phyloP scores from a whole-genome alignment of 2,113 vertebrate genomes.

The Clarias batrachus region DNA sequence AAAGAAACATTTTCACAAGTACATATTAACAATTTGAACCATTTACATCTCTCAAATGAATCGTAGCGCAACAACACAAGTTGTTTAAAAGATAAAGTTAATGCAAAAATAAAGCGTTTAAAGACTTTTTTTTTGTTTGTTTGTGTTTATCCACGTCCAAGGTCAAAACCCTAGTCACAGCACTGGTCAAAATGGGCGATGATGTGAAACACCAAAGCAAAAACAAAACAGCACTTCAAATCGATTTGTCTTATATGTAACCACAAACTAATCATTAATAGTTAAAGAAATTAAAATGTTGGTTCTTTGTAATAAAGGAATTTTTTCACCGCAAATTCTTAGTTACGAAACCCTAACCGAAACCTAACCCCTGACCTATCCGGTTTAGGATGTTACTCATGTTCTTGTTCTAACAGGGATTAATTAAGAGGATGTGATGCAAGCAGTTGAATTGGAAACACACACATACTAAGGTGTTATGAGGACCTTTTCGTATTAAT shows the following conservation, averaged over 20 bases:
- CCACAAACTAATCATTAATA: too few relatives aligned
- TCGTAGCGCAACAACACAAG: not conserved
- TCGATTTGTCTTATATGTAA: not conserved
- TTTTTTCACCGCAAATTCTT: not conserved
- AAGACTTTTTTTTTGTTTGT: not conserved
- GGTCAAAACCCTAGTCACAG: not conserved
- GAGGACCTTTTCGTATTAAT: too few relatives aligned
- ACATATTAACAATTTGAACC: too few relatives aligned
- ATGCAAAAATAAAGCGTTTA: not conserved
- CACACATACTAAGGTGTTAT: not conserved
- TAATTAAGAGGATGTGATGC: slow-evolving; percentile 43
- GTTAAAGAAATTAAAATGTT: not conserved
- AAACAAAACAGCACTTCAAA: not conserved
- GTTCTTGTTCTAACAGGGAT: slow-evolving; percentile 1
- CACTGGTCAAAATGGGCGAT: not conserved
- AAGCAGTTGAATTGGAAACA: not conserved
- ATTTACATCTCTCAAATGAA: not conserved
- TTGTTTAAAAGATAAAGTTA: not conserved
- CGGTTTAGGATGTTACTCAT: not conserved
- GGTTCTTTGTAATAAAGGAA: not conserved
- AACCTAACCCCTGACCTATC: not conserved
- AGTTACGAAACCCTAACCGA: not conserved
- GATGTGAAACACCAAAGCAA: not conserved
- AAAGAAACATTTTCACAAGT: not conserved
- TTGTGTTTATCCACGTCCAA: too few relatives aligned